Conservation (phyloP, 2,888 invertebrate species). For the Girardia tigrina region DNA sequence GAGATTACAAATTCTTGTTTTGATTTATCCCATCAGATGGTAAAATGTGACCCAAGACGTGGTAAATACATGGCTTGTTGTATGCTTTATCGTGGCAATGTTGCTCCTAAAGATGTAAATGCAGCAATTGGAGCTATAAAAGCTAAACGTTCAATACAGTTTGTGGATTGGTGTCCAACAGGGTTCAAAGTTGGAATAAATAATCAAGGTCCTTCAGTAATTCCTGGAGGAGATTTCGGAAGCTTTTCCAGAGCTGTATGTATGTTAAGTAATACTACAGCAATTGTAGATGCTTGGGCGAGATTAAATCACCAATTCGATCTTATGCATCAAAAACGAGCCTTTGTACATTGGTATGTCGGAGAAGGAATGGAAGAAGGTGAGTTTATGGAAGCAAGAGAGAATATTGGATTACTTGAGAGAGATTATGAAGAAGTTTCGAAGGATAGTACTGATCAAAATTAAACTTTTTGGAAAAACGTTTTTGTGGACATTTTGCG, state of each 20-base stretch:
- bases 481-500: too few relatives aligned
- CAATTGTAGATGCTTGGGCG: conserved; percentile 52
- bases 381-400: conserved; percentile 74
- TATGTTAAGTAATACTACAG: conserved; percentile 51
- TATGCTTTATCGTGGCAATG: conserved; percentile 39
- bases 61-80: conserved; percentile 40
- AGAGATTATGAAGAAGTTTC: conserved; percentile 51
- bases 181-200: conserved; percentile 58
- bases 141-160: conserved; percentile 66
- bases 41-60: conserved; percentile 40
- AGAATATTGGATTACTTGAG: conserved; percentile 58
- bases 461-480: too few relatives aligned
- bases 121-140: conserved; percentile 61
- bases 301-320: conserved; percentile 45
- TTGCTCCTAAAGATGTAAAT: conserved; percentile 42
- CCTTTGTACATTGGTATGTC: conserved; percentile 50
- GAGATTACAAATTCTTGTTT: conserved; percentile 43
- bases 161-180: conserved; percentile 69
- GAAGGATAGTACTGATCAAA: too few relatives aligned
- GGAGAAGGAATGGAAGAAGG: conserved; percentile 56
- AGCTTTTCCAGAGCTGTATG: conserved; percentile 52
- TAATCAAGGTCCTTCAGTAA: conserved; percentile 53
- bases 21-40: conserved; percentile 43
- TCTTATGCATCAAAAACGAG: conserved; percentile 42
- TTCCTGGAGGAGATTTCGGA: conserved; percentile 62